Conservation (phyloP, 2,797 vertebrate genomes). For the Urosaurus nigricauda region DNA sequence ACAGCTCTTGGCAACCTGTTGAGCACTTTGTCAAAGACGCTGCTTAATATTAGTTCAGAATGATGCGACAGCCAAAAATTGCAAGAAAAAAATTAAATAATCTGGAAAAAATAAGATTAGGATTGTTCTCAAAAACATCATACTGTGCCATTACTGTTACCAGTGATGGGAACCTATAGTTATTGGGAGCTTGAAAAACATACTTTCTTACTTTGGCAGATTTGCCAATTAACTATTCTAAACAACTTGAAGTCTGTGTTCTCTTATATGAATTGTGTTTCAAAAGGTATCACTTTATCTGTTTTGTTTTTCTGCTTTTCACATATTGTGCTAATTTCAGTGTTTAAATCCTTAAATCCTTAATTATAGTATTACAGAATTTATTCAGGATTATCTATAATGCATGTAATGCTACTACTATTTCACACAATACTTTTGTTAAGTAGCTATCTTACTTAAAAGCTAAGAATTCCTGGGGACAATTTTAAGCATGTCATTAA, state of each 20-base stretch:
- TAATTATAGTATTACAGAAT: conserved; percentile 5
- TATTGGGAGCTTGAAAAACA: not conserved
- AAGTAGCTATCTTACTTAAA: not conserved
- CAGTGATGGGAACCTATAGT: not conserved
- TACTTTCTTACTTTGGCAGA: not conserved
- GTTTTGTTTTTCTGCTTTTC: conserved; percentile 2
- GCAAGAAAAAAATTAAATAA: not conserved
- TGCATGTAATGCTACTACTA: not conserved
- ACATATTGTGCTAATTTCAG: conserved; percentile 28
- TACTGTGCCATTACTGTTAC: not conserved
- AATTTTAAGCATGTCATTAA: conserved; percentile 9
- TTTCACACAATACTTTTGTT: not conserved
- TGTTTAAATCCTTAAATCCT: conserved; percentile 28
- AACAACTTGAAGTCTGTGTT: not conserved
- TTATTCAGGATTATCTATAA: conserved; percentile 17
- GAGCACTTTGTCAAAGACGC: too few species aligned
- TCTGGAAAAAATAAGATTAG: too few species aligned
- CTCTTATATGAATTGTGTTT: not conserved
- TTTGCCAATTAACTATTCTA: not conserved
- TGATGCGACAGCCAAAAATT: not conserved
- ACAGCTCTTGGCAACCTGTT: not conserved
- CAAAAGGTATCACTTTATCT: not conserved
- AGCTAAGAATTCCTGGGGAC: not conserved
- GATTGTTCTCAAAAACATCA: not conserved
- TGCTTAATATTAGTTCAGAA: not conserved